Evolutionary conservation across 2,113 vertebrate species (phyloP), one percentile per base, ranked within the genome.

Genomic region (Seriola dumerili): DNA sequence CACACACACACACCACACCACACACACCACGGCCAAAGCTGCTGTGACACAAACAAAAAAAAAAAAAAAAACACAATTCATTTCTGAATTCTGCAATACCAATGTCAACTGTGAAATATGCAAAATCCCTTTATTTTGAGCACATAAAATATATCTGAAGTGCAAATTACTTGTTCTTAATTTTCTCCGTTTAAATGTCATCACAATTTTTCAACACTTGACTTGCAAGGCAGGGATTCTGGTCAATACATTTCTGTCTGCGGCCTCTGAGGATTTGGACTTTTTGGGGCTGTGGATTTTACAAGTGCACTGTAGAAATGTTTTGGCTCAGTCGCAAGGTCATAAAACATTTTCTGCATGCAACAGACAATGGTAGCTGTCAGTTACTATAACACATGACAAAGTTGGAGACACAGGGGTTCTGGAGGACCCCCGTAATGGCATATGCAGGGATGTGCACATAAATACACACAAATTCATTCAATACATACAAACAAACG

Each of bases 261-360:
- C 44, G 19, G 55, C 19, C n/a, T 48, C 19, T 40, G 29, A 14
- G 23, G 36, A 14, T 54, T 42, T 23, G 0, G 44, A 21, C 1
- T 29, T 66, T 68, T 44, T 13, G n/a, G 42, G 38, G 5, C 71
- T 58, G 69, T 34, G 50, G 64, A 36, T 66, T 73, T 71, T 21
- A 84, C 70, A 75, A 59, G 65, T 13, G 42, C 46, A 58, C 29
- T 65, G 34, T 38, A 48, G 29, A 10, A 76, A 66, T 80, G 64
- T 40, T 83, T 65, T 63, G 19, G 50, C 44, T 73, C n/a, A 9
- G 38, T 73, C 44, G 59, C 76, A 75, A 72, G 73, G 66, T 76
- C 65, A 68, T 66, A 78, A 83, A 87, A 70, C 17, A 42, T 34
- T 64, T n/a, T 80, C 13, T 12, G 69, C 73, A 68, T 63, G 48